A percentile compares a stretch with the other conserved stretches of the same genome.
phyloP scores from a whole-genome alignment of 2,888 invertebrate species.

The Homarus gammarus region DNA sequence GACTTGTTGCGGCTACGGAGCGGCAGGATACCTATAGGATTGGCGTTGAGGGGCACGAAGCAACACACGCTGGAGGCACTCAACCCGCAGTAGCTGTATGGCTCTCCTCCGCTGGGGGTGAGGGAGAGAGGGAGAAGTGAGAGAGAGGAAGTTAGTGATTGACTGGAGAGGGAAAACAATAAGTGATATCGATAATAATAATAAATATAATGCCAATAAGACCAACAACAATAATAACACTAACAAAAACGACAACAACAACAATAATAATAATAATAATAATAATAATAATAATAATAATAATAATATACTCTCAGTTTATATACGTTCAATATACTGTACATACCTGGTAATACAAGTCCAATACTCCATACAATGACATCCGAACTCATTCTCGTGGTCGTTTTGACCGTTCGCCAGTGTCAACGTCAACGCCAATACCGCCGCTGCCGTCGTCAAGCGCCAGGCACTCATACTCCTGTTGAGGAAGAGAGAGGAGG shows the following conservation, averaged over 20 bases:
- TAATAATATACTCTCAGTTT: not conserved
- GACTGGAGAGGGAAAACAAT: not conserved
- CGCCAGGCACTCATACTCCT: not conserved
- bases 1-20: slow-evolving; percentile 64
- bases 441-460: not conserved
- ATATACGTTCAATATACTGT: not conserved
- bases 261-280: not conserved
- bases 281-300: too few species aligned
- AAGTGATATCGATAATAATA: not conserved
- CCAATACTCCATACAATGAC: slow-evolving; percentile 80
- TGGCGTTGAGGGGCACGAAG: slow-evolving; percentile 78
- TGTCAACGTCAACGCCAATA: slow-evolving; percentile 8
- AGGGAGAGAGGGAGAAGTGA: not conserved
- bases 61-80: slow-evolving; percentile 79
- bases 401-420: slow-evolving; percentile 49
- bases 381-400: slow-evolving; percentile 77
- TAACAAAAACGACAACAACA: not conserved
- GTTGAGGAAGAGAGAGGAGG: not conserved
- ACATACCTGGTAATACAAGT: slow-evolving; percentile 79
- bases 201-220: not conserved
- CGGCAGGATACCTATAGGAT: slow-evolving; percentile 78
- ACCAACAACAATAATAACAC: not conserved
- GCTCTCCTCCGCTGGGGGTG: slow-evolving; percentile 78
- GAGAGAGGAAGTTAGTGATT: too few species aligned
- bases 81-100: slow-evolving; percentile 79